A percentile compares a stretch with the other conserved stretches of the same genome.
Evolutionary conservation across 2,113 vertebrate species (phyloP).

Genomic region (Pandion haliaetus): DNA sequence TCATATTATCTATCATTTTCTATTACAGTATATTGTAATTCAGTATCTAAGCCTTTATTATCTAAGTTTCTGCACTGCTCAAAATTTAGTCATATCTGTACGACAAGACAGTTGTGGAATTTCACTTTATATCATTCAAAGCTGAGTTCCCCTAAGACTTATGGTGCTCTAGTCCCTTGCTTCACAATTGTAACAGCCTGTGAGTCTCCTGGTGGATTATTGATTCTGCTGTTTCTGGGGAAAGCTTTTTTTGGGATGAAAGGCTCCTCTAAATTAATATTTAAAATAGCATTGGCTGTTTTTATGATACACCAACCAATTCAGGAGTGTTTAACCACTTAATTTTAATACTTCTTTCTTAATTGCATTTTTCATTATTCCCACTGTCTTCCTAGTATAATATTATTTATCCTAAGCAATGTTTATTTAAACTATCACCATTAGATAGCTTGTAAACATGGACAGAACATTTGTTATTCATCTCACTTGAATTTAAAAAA

Average conservation of each 20-base stretch:
- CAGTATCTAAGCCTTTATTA: background rate
- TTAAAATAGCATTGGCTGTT: background rate
- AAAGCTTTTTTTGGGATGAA: background rate
- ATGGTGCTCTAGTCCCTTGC: background rate
- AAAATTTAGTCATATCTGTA: background rate
- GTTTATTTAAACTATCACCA: background rate
- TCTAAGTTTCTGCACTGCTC: background rate
- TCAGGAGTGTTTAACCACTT: background rate
- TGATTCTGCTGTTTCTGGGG: background rate
- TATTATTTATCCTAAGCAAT: background rate
- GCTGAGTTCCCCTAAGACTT: background rate
- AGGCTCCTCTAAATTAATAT: background rate
- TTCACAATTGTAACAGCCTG: background rate
- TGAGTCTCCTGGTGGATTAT: background rate
- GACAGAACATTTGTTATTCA: background rate
- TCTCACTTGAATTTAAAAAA: background rate
- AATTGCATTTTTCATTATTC: background rate
- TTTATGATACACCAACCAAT: background rate
- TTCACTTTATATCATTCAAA: background rate
- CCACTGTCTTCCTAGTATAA: background rate
- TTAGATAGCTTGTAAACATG: background rate
- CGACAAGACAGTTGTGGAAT: background rate
- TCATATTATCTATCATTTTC: background rate
- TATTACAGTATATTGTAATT: background rate
- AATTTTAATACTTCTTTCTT: background rate